Evolutionary conservation across 2,888 invertebrate genomes (phyloP), one percentile per base, ranked within the genome.

Genomic region (Keiferia lycopersicella): DNA sequence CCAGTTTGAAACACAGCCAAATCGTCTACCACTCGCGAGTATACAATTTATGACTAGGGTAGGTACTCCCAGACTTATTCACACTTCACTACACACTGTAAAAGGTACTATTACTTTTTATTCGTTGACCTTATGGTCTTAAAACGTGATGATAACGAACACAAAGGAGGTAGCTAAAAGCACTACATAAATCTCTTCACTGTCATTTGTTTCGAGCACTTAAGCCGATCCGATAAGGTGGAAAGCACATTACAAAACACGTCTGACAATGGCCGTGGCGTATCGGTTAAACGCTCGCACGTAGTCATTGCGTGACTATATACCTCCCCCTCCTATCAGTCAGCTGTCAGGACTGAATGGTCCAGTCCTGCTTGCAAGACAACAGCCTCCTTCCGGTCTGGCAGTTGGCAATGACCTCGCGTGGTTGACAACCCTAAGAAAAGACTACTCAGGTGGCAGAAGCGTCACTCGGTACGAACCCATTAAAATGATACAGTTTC

Each of bases 331-430:
- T 69, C 70, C 64, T 62, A 63, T 72, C 65, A 65, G 66, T 66
- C 71, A 68, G 69, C 69, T 71, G 71, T 72, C 69, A 63, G 64
- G 62, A 64, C 48, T 61, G 66, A 64, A 62, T 62, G 62, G 59
- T 67, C 61, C 60, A 16, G 53, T 34, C 26, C 56, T n/a, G 26
- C 50, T 30, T 41, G 53, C 59, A 34, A 34, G 41, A 22, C 41
- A 22, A 45, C 71, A 74, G 71, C 75, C 76, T 80, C 69, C 76
- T 76, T 78, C 77, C 73, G 77, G 75, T 65, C 69, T 69, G 60
- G 73, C 68, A 63, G 72, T 77, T 71, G 79, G 69, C 73, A 78
- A 68, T 76, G 78, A 77, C 80, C 79, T 78, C 77, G 69, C 66
- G 50, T 66, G 69, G 64, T 65, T 68, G 70, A 67, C 69, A 73